These are phyloP conservation scores for Scaptomyza parva DNA, from an alignment of 2,888 invertebrate genomes.

Conservation along the genomic window DNA sequence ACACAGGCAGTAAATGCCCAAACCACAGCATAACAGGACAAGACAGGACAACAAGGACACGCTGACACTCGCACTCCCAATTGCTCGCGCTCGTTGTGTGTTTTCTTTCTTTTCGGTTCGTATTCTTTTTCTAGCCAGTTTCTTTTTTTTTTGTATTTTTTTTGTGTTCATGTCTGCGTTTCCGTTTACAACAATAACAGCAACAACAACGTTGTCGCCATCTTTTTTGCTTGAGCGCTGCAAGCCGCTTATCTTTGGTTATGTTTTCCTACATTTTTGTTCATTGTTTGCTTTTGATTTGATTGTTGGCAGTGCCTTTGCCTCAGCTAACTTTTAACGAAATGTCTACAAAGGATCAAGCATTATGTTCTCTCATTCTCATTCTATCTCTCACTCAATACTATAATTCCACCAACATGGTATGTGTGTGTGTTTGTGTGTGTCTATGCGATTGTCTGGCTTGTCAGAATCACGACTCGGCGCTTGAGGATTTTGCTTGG, in stretches of 20 bases:
- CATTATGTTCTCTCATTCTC: slow-evolving; percentile 55
- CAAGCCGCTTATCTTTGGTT: slow-evolving; percentile 80
- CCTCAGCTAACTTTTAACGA: slow-evolving; percentile 75
- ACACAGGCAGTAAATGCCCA: slow-evolving; percentile 58
- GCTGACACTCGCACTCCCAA: slow-evolving; percentile 56
- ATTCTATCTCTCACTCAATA: slow-evolving; percentile 9
- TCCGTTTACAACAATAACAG: slow-evolving; percentile 72
- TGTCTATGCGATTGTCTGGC: slow-evolving; percentile 50
- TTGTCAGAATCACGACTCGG: slow-evolving; percentile 70
- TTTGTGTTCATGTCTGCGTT: slow-evolving; percentile 69
- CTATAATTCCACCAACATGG: slow-evolving; percentile 17
- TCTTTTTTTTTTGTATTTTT: slow-evolving; percentile 46
- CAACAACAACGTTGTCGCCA: slow-evolving; percentile 53
- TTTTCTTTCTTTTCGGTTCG: slow-evolving; percentile 28
- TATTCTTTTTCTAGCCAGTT: slow-evolving; percentile 42
- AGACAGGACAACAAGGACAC: slow-evolving; percentile 65
- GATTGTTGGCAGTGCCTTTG: slow-evolving; percentile 75
- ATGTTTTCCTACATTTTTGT: slow-evolving; percentile 80
- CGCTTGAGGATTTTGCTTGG: slow-evolving; percentile 46
- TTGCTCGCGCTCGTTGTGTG: slow-evolving; percentile 30
- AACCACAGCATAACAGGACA: slow-evolving; percentile 21
- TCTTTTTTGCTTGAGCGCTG: slow-evolving; percentile 69
- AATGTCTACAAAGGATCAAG: slow-evolving; percentile 80
- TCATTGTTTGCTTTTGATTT: slow-evolving; percentile 80
- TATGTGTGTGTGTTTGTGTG: slow-evolving; percentile 9